Conservation (phyloP, 2,888 invertebrate genomes). For the Lepidonotus clava region DNA sequence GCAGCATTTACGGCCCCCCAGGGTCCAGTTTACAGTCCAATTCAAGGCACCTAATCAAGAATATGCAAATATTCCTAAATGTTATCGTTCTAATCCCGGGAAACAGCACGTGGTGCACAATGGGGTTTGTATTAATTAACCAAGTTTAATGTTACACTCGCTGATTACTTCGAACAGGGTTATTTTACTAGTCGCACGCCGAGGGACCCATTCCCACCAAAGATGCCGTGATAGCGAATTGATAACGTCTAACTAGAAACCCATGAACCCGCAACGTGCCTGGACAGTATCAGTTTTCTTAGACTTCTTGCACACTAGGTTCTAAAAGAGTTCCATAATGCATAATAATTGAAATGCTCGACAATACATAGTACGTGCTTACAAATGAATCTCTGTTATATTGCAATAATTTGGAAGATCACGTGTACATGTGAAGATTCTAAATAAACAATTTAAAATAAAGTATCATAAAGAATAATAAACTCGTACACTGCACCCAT, state of each 20-base stretch:
- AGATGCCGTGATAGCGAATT: background rate
- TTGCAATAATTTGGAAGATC: too few species aligned
- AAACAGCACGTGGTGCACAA: background rate
- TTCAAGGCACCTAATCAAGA: background rate
- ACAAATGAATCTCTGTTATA: too few species aligned
- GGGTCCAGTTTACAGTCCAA: background rate
- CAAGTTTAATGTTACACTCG: background rate
- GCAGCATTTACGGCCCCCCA: background rate
- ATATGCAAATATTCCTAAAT: conserved; percentile 1
- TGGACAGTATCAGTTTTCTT: too few species aligned
- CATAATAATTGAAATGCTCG: too few species aligned
- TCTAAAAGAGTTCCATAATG: too few species aligned
- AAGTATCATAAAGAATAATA: too few species aligned
- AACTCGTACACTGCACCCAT: too few species aligned
- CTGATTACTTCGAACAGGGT: background rate
- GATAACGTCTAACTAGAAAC: background rate
- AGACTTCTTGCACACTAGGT: too few species aligned
- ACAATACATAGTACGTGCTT: too few species aligned
- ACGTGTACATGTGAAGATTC: too few species aligned
- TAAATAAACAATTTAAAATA: too few species aligned
- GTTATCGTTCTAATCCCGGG: background rate
- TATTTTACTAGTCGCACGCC: background rate
- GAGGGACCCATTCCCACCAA: background rate
- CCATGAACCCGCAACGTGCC: too few species aligned
- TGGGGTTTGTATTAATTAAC: background rate